Conservation (phyloP, 2,797 vertebrate genomes). For the Luscinia luscinia region DNA sequence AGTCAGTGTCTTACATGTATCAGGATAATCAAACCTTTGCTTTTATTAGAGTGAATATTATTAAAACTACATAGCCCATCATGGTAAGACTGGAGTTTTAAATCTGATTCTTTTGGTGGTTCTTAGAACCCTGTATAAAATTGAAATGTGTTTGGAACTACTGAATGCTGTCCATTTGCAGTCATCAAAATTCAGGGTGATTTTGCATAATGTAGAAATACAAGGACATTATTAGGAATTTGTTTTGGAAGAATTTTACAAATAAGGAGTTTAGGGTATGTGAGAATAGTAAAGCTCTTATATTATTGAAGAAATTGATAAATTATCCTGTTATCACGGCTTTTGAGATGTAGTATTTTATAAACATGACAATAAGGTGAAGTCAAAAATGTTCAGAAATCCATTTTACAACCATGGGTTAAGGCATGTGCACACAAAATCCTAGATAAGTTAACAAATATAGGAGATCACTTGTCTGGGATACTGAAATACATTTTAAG, state of each 20-base stretch:
- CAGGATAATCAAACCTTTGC: neutral
- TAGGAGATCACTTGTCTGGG: neutral
- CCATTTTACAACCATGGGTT: fast-evolving
- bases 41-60: neutral
- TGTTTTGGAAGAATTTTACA: neutral
- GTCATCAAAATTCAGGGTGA: neutral
- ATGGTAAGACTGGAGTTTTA: neutral
- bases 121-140: neutral
- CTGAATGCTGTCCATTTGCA: neutral
- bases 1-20: neutral
- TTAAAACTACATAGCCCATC: neutral
- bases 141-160: neutral
- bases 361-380: neutral
- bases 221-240: neutral
- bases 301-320: neutral
- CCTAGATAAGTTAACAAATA: neutral
- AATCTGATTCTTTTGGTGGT: neutral
- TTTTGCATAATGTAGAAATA: neutral
- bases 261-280: neutral
- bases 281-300: neutral
- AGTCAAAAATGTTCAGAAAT: neutral
- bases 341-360: neutral
- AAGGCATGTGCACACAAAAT: neutral
- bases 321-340: fast-evolving
- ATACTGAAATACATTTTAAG: neutral